phyloP scores from a whole-genome alignment of 2,888 invertebrate genomes.

The Trachelus tabidus region DNA sequence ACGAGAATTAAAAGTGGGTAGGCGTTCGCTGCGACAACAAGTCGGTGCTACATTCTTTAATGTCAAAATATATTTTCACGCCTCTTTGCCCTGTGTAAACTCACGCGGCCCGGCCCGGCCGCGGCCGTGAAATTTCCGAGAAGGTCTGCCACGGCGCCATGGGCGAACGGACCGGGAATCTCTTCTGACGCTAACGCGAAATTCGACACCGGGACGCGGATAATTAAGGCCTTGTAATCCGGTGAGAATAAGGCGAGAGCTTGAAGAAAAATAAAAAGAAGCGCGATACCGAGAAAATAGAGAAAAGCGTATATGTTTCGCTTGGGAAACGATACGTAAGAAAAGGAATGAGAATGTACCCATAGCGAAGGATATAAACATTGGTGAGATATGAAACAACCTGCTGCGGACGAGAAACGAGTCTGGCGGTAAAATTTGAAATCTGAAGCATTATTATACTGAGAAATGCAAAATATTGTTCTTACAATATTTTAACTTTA shows the following conservation, averaged over 20 bases:
- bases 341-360: neutral
- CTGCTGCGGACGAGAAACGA: neutral
- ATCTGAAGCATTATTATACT: neutral
- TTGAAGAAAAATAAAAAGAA: conserved; percentile 3
- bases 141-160: conserved; percentile 18
- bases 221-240: conserved; percentile 24
- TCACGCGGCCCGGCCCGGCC: conserved; percentile 12
- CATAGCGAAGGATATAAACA: neutral
- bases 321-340: conserved; percentile 1
- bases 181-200: conserved; percentile 22
- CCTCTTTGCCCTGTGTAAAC: conserved; percentile 45
- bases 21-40: neutral
- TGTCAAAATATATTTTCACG: conserved; percentile 41
- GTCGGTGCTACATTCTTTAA: conserved; percentile 20
- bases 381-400: neutral
- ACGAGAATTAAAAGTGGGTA: conserved; percentile 29
- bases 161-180: neutral
- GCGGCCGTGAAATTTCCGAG: conserved; percentile 33
- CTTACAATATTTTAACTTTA: neutral
- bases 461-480: neutral
- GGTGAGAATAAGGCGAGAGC: conserved; percentile 12
- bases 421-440: neutral
- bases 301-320: conserved; percentile 1
- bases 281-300: conserved; percentile 4
- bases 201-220: conserved; percentile 21